Conservation (phyloP, 2,113 vertebrate genomes). For the Seriola quinqueradiata region DNA sequence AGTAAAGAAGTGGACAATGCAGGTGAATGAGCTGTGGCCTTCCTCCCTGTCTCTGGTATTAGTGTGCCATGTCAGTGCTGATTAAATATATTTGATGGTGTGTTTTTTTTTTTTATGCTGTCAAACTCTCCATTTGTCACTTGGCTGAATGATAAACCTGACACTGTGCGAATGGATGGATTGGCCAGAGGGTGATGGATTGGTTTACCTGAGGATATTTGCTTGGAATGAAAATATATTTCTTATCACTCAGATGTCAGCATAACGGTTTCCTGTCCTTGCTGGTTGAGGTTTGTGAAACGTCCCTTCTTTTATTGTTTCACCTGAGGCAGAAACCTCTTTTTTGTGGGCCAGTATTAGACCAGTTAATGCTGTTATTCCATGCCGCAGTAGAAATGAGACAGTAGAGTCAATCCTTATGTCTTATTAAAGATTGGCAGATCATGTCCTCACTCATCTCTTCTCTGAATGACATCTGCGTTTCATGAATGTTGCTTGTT, state of each 20-base stretch:
- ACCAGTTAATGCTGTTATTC: not conserved
- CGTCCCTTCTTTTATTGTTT: constrained; percentile 7
- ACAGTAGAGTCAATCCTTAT: not conserved
- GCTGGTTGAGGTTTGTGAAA: not conserved
- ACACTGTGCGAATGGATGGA: constrained; percentile 7
- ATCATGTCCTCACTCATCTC: not conserved
- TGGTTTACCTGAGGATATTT: constrained; percentile 44
- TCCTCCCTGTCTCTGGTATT: constrained; percentile 41
- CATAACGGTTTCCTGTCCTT: not conserved
- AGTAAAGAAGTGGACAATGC: constrained; percentile 46
- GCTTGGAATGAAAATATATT: constrained; percentile 36
- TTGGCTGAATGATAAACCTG: constrained; percentile 16
- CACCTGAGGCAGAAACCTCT: not conserved
- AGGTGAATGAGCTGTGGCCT: constrained; percentile 52
- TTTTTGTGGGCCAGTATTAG: not conserved
- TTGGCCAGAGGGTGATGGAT: constrained; percentile 51
- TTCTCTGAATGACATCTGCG: not conserved
- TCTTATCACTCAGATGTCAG: constrained; percentile 40
- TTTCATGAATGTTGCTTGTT: not conserved
- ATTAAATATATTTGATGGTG: constrained; percentile 12
- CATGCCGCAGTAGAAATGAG: not conserved
- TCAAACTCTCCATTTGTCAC: constrained; percentile 41
- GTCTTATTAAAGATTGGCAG: not conserved
- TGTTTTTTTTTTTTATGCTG: constrained; percentile 4
- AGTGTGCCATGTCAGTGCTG: constrained; percentile 38